A percentile compares a stretch with the other conserved stretches of the same genome.
Evolutionary conservation across 2,113 vertebrate genomes (phyloP).

Genomic region (Oxyruncus cristatus): DNA sequence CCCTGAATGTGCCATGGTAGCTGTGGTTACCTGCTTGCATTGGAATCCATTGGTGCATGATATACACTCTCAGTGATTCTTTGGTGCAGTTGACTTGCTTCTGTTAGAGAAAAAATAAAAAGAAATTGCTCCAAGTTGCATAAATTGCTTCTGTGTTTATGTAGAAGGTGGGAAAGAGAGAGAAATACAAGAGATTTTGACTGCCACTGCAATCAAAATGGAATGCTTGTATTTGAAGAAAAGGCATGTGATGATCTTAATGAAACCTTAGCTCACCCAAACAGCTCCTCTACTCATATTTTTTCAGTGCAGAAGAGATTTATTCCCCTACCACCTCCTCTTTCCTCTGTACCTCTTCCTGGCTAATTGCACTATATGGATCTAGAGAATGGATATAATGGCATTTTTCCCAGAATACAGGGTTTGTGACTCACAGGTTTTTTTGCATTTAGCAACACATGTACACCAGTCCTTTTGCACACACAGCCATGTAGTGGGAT

Average conservation of each 20-base stretch:
- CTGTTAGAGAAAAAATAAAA: slow-evolving; percentile 68
- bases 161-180: neutral
- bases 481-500: neutral
- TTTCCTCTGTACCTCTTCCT: neutral
- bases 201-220: neutral
- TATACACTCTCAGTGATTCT: slow-evolving; percentile 84
- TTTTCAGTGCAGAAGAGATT: neutral
- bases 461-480: neutral
- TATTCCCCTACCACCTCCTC: neutral
- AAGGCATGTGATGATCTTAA: neutral
- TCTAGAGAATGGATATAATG: neutral
- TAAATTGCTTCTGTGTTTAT: neutral
- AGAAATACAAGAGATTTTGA: neutral
- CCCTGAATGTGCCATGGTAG: neutral
- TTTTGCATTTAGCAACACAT: neutral
- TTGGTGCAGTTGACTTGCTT: slow-evolving; percentile 88
- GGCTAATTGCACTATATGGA: neutral
- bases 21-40: slow-evolving; percentile 65
- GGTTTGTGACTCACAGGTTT: neutral
- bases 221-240: neutral
- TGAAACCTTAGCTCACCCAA: neutral
- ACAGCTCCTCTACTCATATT: neutral
- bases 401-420: neutral
- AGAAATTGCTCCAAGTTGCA: neutral
- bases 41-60: slow-evolving; percentile 83